Base-by-base conservation (phyloP, 2,113 vertebrate species). In the Recurvirostra avosetta region DNA sequence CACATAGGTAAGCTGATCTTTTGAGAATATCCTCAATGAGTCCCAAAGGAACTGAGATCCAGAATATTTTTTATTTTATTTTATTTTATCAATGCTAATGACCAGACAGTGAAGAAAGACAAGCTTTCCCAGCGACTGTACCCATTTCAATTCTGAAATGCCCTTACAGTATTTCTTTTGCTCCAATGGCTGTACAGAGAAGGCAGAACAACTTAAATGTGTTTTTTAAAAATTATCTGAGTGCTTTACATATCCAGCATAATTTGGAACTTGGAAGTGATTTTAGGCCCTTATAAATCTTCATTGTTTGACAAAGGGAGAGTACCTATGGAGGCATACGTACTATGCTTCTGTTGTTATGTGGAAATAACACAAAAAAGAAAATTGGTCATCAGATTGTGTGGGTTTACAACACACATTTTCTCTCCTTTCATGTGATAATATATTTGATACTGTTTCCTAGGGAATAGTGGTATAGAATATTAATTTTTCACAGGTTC, bases 401-500 rank as follows among this genome's bases (percentile, higher is more conserved):
- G 52, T 80, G 61, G 38, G 11, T 87, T 95, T 95, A 49, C 8
- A 85, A 58, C 8, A 59, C 6, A 16, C 30, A 13, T 75, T 94
- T 95, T 92, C 30, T 87, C 77, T 96, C 17, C 45, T 90, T 95
- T 87, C 15, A 2, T 86, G 50, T 74, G 27, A 93, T 92, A 83
- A 65, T 72, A 62, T 80, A 83, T 85, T 94, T 93, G 36, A 66
- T 92, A 70, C 61, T 71, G 27, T 90, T 96, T 96, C 66, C 62
- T 66, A 55, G 40, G 53, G 76, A 85, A 94, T 88, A 84, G 14
- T 75, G 34, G 36, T 75, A 79, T 62, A 52, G 61, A 94, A 95
- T 96, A 89, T 91, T 91, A 93, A 66, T 93, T 96, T 94, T 95
- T 91, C 84, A 34, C 53, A 75, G 50, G 29, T 94, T 97, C 81